Evolutionary conservation across 2,113 vertebrate species (phyloP), one percentile per base, ranked within the genome.

Genomic region (Ranitomeya imitator): DNA sequence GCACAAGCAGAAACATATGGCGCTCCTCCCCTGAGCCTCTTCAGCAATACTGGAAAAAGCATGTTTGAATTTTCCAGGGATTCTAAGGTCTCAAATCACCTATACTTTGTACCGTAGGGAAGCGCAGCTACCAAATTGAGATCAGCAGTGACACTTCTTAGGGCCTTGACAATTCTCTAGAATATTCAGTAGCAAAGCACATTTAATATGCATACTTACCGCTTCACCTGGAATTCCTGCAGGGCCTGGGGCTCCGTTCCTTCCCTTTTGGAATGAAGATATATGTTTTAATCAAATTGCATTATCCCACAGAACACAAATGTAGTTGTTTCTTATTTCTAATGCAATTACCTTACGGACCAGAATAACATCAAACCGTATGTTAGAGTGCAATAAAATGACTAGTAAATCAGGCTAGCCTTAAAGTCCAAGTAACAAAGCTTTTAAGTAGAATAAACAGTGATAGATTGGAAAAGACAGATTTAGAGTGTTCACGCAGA

Each of bases 211-310:
- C 82, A 65, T 76, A 95, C 97, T 98, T 94, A 99, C 98, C 91
- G 97, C 95, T 86, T 99, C 97, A 86, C 98, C 98, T 92, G 97
- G 96, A 90, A 95, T 90, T 77, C 98, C 98, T 83, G 95, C 91
- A 61, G 96, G 95, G 52, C 98, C 98, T 0, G 96, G 95, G 76
- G 93, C 23, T 67, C 97, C 97, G 0, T 96, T 94, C 84, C 97
- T 98, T 86, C 98, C 98, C 98, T 99, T 92, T 89, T 89, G 91
- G 94, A 93, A 88, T 55, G 59, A 77, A 85, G 31, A 85, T 83
- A 82, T 16, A 83, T 57, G 51, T 80, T 69, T 80, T 69, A 87
- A 80, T 79, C 77, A 80, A 86, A 80, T 21, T 23, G 86, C 21
- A 23, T 59, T 69, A 59, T 80, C n/a, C 76, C 69, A 71, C 52